Base-by-base conservation (phyloP, 1,140 invertebrate species). In the Hormaphis cornu region DNA sequence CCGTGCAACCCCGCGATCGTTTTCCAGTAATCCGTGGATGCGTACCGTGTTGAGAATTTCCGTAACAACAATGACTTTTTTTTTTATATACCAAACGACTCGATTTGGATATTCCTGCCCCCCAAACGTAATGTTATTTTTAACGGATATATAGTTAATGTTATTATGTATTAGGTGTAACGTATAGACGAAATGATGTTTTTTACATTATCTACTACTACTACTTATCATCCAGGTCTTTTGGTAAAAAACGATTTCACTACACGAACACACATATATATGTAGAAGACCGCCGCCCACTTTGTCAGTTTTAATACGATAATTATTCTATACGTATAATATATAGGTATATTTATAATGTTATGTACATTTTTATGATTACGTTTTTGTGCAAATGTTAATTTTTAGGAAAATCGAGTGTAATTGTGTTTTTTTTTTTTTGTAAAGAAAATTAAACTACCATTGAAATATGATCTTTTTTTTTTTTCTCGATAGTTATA, bases 321-420 rank as follows among this genome's bases (percentile, higher is more conserved):
- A 35, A 50, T n/a, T n/a, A n/a, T n/a, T n/a, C n/a, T n/a, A n/a
- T n/a, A n/a, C n/a, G n/a, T n/a, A n/a, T n/a, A n/a, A n/a, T n/a
- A n/a, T n/a, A n/a, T n/a, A n/a, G n/a, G n/a, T 58, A 58, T 66
- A 48, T 48, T 66, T 50, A 66, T 33, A 66, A 44, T 50, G 44
- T 66, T 66, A 48, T 66, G 61, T 66, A 66, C 61, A 66, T 50
- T 66, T 56, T 61, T 66, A 66, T 66, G 14, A 66, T 33, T 66
- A 50, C 20, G 26, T 46, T n/a, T n/a, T 44, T 48, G 44, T 66
- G 61, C 61, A 66, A 66, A 50, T 63, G 59, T 50, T 66, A 66
- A 66, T 48, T 35, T 28, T 66, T 66, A 66, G 42, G 20, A 66
- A 48, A 66, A 50, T 66, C 9, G 30, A 66, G 20, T 66, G 20